Evolutionary conservation across 30 jellyfish, hydroid and myxozoan species (phyloP).

Genomic region (Nemopilema nomurai): DNA sequence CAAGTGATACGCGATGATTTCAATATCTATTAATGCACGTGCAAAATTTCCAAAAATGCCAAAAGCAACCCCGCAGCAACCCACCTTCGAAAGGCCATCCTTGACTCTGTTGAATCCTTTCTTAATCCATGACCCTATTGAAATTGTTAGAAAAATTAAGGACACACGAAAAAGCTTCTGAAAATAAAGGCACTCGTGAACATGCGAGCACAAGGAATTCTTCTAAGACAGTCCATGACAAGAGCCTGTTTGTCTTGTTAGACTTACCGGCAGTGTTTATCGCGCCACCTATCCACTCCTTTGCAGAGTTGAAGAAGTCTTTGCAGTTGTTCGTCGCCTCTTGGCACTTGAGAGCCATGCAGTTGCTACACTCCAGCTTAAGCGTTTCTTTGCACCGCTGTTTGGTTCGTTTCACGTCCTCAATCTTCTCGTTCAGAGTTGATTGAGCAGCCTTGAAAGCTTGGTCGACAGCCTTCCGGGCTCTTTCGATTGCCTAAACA

Average conservation of each 20-base stretch:
- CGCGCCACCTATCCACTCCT: slow-evolving; percentile 97
- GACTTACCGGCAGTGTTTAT: slow-evolving; percentile 80
- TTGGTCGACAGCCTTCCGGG: slow-evolving; percentile 82
- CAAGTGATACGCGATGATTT: no score
- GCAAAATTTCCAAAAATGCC: no score
- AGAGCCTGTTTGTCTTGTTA: background rate
- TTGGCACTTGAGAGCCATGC: slow-evolving; percentile 77
- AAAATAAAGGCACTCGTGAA: no score
- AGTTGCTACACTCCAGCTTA: slow-evolving; percentile 71
- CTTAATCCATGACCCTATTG: slow-evolving; percentile 82
- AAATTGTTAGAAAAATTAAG: no score
- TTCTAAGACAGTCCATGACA: background rate
- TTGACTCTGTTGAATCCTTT: slow-evolving; percentile 73
- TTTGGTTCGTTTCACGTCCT: slow-evolving; percentile 78
- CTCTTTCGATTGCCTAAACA: slow-evolving; percentile 83
- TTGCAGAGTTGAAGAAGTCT: slow-evolving; percentile 86
- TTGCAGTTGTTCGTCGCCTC: slow-evolving; percentile 91
- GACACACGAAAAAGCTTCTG: no score
- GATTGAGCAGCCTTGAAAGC: slow-evolving; percentile 91
- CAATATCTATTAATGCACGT: no score
- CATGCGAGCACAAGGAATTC: no score
- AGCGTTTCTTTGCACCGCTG: slow-evolving; percentile 80
- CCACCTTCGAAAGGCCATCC: slow-evolving; percentile 95
- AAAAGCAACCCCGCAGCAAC: no score
- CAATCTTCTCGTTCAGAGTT: slow-evolving; percentile 63